Percentiles rank a stretch among this genome's conserved stretches.
Conservation (phyloP, 2,113 vertebrate species). For the Rhipidura dahli region DNA sequence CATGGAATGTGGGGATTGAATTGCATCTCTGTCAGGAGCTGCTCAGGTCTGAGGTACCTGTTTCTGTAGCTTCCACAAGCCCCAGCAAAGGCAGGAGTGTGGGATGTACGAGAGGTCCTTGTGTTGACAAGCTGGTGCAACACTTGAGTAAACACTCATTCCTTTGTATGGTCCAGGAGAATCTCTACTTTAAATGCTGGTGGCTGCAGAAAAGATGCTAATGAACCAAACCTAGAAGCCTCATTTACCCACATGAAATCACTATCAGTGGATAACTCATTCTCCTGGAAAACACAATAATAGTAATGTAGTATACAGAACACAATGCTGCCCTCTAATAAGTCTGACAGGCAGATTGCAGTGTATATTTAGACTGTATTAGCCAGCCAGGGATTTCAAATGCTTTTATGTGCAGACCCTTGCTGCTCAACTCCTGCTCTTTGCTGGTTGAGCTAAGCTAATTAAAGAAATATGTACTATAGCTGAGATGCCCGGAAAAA, state of each 20-base stretch:
- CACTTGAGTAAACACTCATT: not conserved
- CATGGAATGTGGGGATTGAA: accelerated
- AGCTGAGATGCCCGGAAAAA: not conserved
- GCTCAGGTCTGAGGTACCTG: not conserved
- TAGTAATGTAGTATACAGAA: slow-evolving; percentile 21
- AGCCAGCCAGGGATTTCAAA: not conserved
- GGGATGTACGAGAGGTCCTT: not conserved
- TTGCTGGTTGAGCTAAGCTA: slow-evolving; percentile 5
- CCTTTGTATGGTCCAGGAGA: not conserved
- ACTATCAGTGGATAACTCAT: not conserved
- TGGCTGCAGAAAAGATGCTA: not conserved
- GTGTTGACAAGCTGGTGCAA: not conserved
- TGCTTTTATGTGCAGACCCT: not conserved
- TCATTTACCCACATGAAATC: slow-evolving; percentile 21
- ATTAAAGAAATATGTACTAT: not conserved
- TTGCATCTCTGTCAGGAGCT: not conserved
- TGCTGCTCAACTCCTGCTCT: not conserved
- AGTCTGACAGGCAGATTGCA: slow-evolving; percentile 31
- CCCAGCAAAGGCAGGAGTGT: not conserved
- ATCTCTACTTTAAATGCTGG: not conserved
- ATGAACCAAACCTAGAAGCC: slow-evolving; percentile 4
- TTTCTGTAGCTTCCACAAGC: not conserved
- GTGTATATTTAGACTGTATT: slow-evolving; percentile 19
- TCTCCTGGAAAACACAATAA: slow-evolving; percentile 45
- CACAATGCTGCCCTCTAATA: slow-evolving; percentile 20